Base-by-base conservation (phyloP, 2,797 vertebrate species). In the Phoeniculus purpureus region DNA sequence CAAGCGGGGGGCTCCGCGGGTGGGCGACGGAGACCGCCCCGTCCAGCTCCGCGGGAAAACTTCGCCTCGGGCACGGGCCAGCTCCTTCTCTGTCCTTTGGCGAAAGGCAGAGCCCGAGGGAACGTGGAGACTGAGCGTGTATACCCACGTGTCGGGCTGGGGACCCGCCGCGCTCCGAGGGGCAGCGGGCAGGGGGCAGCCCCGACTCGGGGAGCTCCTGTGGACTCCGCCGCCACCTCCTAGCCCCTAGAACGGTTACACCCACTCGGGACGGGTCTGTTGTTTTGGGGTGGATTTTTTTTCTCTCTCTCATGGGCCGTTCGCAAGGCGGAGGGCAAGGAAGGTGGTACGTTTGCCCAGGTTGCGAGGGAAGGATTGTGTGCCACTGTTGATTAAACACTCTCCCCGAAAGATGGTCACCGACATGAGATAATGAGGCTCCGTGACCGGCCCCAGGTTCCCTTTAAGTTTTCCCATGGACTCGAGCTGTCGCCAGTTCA, bases 401-500 rank as follows among this genome's bases (percentile, higher is more conserved):
- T 95, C 95, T 93, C 97, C 97, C 96, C 95, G 86, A 97, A 98
- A 98, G 97, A 98, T 98, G 98, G 97, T 95, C 95, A 96, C 96
- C 96, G 98, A 97, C 98, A 98, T 98, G 98, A 98, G 98, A 98
- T 98, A 99, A 99, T 98, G 97, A 98, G 98, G 94, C 94, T 95
- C 93, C 26, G 97, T 97, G 96, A 97, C 95, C 81, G 66, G 94
- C 91, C 68, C 95, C 73, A 50, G 95, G 96, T 96, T 97, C 97
- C 97, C 97, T 98, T 98, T 97, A 97, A 97, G 96, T 98, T 98
- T 98, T 98, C 98, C 98, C 98, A 98, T 97, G 98, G 98, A 98
- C 97, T 96, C 95, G 97, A 98, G 96, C 98, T 98, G 98, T 98
- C 98, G 98, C 98, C 98, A 98, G 97, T 96, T 97, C 97, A 98